Evolutionary conservation across 2,113 vertebrate genomes (phyloP), one percentile per base, ranked within the genome.

Genomic region (Isichthys henryi): DNA sequence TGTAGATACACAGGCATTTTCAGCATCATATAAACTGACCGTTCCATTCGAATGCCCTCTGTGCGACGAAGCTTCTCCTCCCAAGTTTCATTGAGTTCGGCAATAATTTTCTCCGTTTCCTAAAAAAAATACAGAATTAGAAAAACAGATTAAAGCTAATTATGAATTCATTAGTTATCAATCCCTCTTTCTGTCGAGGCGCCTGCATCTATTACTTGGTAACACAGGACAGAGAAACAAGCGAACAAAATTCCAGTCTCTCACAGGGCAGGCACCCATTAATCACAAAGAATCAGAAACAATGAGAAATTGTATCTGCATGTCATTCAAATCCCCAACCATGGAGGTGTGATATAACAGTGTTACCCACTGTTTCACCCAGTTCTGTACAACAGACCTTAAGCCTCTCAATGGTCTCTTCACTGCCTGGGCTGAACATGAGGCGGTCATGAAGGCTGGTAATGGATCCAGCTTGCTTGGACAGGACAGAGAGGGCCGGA

Each of bases 91-190:
- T 99, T 99, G 91, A 99, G 96, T 93, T 99, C 98, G 0, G 98
- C 98, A 0, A 99, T 99, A 90, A 99, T 99, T 93, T 99, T 99
- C 94, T 99, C 98, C 0, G 98, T 99, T 94, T 99, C 98, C 98
- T 99, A 56, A 43, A 87, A 56, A 86, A 83, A 46, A 15, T 35
- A 74, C 23, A 31, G 5, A 86, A 53, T 53, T 84, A 46, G 19
- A 84, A 82, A 82, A 23, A 84, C 6, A 46, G 7, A 84, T 83
- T 83, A 83, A 70, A 23, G 6, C 66, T 31, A 31, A 74, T 74
- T 31, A 74, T 17, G 3, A 31, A 74, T 35, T 35, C 13, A 15
- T 74, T 74, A 31, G 31, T 31, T 74, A 31, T 74, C 27, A 35
- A 74, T 74, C 4, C 21, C 66, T 46, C 43, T 45, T n/a, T 48